Base-by-base conservation (phyloP, 2,888 invertebrate genomes). In the Lasioglossum oenotherae region DNA sequence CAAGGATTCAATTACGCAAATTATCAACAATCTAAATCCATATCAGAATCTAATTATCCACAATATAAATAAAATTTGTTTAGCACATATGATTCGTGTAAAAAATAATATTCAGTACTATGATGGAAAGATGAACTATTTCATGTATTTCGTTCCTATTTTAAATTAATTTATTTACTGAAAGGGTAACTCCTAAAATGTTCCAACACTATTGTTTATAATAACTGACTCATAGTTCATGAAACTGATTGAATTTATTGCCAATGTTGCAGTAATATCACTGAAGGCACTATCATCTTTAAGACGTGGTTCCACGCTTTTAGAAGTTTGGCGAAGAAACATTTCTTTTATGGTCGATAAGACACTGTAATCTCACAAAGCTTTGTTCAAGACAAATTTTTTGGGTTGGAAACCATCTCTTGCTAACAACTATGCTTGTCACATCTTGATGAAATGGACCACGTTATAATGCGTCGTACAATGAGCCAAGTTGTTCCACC, bases 401-500 rank as follows among this genome's bases (percentile, higher is more conserved):
- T 64, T 64, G 16, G 31, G 64, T 31, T 31, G 64, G 64, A 64
- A 64, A 31, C 64, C 31, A 31, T 31, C 16, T 64, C 64, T 64
- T 16, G 16, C 31, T 64, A 64, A 64, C 16, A 31, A 31, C 64
- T 19, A 31, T 6, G 64, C 64, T 64, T 64, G 64, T 64, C 31
- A 64, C 64, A 31, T 64, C 31, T 64, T 64, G 64, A 64, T 64
- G 64, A 16, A 64, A 64, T 64, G 64, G 64, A 8, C 64, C 6
- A 64, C 19, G 64, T 31, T 19, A 31, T 31, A 64, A 31, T 64
- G 31, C 64, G 10, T 64, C 64, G 6, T 64, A 64, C 31, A 64
- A 64, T 64, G 64, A 64, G 64, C 64, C 64, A 64, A 64, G 64
- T 64, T 64, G 19, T 6, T 31, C 64, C 31, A 64, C 64, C 31